phyloP scores from a whole-genome alignment of 2,888 invertebrate species.

The Chrysodeixis includens region DNA sequence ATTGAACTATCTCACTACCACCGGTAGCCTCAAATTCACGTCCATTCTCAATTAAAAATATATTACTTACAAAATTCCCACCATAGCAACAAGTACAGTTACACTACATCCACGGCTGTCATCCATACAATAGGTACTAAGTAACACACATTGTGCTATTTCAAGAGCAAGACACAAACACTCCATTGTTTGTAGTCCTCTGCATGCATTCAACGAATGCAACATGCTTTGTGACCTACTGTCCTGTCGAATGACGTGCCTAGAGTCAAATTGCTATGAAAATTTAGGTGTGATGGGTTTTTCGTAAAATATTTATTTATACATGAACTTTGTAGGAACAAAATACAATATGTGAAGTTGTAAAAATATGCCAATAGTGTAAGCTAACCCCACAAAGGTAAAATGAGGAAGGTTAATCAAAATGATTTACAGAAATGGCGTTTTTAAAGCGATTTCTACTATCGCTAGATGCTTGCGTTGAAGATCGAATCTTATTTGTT shows the following conservation, averaged over 20 bases:
- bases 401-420: too few species aligned
- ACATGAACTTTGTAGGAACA: too few species aligned
- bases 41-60: too few species aligned
- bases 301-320: neutral
- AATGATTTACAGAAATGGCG: too few species aligned
- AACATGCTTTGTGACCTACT: constrained; percentile 50
- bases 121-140: constrained; percentile 25
- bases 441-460: too few species aligned
- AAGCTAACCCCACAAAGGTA: too few species aligned
- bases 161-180: constrained; percentile 50
- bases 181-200: constrained; percentile 50
- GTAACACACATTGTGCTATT: constrained; percentile 46
- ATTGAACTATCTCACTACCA: too few species aligned
- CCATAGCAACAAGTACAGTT: constrained; percentile 22
- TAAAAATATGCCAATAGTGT: too few species aligned
- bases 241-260: constrained; percentile 41
- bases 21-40: too few species aligned
- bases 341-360: too few species aligned
- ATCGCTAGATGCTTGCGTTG: too few species aligned
- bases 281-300: constrained; percentile 12
- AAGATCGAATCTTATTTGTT: too few species aligned
- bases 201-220: constrained; percentile 40
- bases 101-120: constrained; percentile 8
- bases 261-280: constrained; percentile 39
- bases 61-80: constrained; percentile 3